Evolutionary conservation across 2,113 vertebrate genomes (phyloP).

Genomic region (Prionailurus viverrinus): DNA sequence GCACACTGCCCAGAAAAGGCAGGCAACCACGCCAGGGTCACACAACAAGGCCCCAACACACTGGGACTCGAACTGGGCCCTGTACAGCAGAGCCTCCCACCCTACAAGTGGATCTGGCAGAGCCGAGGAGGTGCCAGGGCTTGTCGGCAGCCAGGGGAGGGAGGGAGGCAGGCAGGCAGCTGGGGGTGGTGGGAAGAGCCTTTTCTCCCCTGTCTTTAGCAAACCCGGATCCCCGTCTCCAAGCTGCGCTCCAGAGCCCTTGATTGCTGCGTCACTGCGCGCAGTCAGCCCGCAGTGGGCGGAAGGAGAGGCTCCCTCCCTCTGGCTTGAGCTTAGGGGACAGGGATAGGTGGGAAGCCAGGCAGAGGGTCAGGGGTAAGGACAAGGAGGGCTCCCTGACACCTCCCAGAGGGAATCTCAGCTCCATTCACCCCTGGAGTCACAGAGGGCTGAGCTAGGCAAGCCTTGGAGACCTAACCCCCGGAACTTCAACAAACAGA

Average conservation of each 20-base stretch:
- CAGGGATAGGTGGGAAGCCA: neutral
- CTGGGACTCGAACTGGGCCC: neutral
- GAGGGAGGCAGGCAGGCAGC: conserved; percentile 75
- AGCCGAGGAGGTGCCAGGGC: conserved; percentile 45
- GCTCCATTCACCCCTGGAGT: neutral
- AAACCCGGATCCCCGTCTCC: conserved; percentile 30
- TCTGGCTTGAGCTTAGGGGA: neutral
- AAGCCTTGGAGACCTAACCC: neutral
- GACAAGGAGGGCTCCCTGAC: neutral
- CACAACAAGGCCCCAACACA: neutral
- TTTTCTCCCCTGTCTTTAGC: conserved; percentile 62
- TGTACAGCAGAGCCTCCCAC: neutral
- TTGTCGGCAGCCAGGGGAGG: conserved; percentile 48
- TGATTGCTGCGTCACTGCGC: neutral
- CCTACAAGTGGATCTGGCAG: conserved; percentile 6
- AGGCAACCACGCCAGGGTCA: neutral
- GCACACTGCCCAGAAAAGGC: neutral
- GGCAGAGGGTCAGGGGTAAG: neutral
- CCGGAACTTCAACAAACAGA: neutral
- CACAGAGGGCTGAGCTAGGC: neutral
- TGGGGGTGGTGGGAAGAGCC: conserved; percentile 78
- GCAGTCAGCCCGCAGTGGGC: neutral
- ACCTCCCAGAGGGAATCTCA: neutral
- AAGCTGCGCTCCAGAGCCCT: conserved; percentile 54
- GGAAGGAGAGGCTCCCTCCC: neutral